Evolutionary conservation across 1,140 invertebrate genomes (phyloP).

Genomic region (Nymphalis io): DNA sequence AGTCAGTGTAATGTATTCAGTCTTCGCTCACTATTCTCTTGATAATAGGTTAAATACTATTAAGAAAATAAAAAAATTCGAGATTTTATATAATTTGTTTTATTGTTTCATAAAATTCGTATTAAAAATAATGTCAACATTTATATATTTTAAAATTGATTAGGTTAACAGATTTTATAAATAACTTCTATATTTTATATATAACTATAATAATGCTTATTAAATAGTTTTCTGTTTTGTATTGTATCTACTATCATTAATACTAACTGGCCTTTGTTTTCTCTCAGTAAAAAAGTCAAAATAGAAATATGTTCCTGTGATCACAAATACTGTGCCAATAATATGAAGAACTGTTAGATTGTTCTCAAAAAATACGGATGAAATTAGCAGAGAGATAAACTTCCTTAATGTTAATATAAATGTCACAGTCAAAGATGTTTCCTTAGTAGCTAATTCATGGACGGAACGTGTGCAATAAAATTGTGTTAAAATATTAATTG

Average conservation of each 20-base stretch:
- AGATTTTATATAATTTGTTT: constrained; percentile 1
- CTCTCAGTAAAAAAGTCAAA: constrained; percentile 63
- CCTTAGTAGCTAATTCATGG: constrained; percentile 65
- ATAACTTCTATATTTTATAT: neutral
- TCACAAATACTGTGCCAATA: constrained; percentile 59
- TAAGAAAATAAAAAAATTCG: neutral
- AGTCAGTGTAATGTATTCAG: constrained; percentile 1
- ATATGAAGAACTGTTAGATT: constrained; percentile 65
- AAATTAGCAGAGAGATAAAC: constrained; percentile 69
- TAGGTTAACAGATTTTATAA: no score
- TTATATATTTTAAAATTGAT: no score
- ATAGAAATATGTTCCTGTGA: constrained; percentile 68
- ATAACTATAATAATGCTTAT: neutral
- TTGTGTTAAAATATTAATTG: constrained; percentile 63
- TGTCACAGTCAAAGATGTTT: constrained; percentile 68
- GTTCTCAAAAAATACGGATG: constrained; percentile 72
- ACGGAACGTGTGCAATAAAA: constrained; percentile 69
- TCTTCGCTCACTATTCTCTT: neutral
- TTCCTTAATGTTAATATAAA: constrained; percentile 73
- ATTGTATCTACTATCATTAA: constrained; percentile 44
- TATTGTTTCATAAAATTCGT: neutral
- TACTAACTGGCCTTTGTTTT: constrained; percentile 57
- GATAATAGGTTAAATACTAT: neutral
- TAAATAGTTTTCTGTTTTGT: constrained; percentile 6
- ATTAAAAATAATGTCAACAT: neutral